These are phyloP conservation scores for Diuraphis noxia DNA, from an alignment of 1,140 invertebrate genomes.

Conservation along the genomic window DNA sequence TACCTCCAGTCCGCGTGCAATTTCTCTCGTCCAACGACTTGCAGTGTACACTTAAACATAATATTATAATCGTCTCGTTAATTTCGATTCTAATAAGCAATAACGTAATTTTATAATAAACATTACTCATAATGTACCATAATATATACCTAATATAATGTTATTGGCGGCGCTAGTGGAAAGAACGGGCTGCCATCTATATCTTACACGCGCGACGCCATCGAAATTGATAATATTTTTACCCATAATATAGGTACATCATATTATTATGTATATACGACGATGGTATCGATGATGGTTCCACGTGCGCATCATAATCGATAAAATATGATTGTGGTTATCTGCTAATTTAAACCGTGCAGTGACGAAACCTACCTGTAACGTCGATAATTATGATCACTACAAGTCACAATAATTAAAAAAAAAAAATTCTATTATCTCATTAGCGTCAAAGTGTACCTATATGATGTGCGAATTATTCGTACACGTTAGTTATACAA, in stretches of 20 bases:
- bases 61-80: constrained; percentile 23
- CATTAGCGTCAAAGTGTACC: not conserved
- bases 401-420: no score
- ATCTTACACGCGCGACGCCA: not conserved
- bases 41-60: not conserved
- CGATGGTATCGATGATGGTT: no score
- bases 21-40: not conserved
- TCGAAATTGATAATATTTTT: not conserved
- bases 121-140: no score
- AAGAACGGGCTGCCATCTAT: not conserved
- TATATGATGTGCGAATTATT: no score
- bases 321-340: not conserved
- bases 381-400: no score
- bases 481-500: no score
- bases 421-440: not conserved
- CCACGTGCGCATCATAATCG: no score
- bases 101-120: not conserved
- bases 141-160: not conserved
- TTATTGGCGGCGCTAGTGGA: no score
- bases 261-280: no score
- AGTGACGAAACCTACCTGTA: no score
- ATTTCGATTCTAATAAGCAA: constrained; percentile 40
- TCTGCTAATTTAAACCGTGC: no score
- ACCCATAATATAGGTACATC: not conserved
- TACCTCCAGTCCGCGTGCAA: not conserved